A percentile compares a stretch with the other conserved stretches of the same genome.
Conservation (phyloP, 2,797 vertebrate species). For the Characodon lateralis region DNA sequence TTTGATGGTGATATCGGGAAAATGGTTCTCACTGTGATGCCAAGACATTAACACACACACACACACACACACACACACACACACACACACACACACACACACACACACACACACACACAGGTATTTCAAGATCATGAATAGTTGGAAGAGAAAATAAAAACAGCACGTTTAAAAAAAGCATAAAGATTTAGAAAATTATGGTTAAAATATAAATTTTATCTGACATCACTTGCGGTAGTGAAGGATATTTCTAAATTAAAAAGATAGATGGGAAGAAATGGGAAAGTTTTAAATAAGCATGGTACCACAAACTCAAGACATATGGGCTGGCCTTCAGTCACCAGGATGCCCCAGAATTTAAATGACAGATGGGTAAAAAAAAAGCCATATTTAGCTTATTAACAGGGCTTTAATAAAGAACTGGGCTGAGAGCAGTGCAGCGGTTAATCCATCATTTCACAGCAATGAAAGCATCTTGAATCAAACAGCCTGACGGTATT, state of each 20-base stretch:
- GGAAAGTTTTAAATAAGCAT: slow-evolving; percentile 24
- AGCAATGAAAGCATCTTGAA: slow-evolving; percentile 73
- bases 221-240: slow-evolving; percentile 21
- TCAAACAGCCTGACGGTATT: slow-evolving; percentile 68
- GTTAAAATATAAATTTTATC: slow-evolving; percentile 24
- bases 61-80: too few species aligned
- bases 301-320: slow-evolving; percentile 32
- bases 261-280: slow-evolving; percentile 9
- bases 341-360: slow-evolving; percentile 51
- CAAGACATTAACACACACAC: too few species aligned
- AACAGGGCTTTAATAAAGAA: slow-evolving; percentile 68
- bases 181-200: slow-evolving; percentile 26
- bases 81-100: too few species aligned
- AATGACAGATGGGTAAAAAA: slow-evolving; percentile 53
- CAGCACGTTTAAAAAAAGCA: slow-evolving; percentile 24
- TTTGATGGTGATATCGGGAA: too few species aligned
- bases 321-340: slow-evolving; percentile 44
- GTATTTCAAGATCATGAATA: slow-evolving; percentile 9
- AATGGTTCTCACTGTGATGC: too few species aligned
- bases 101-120: not conserved
- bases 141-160: slow-evolving; percentile 30
- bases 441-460: slow-evolving; percentile 67
- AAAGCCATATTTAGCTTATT: slow-evolving; percentile 54
- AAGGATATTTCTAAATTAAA: slow-evolving; percentile 21
- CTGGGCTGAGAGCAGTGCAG: slow-evolving; percentile 57